Evolutionary conservation across 2,888 invertebrate genomes (phyloP).

Genomic region (Dendrolimus houi): DNA sequence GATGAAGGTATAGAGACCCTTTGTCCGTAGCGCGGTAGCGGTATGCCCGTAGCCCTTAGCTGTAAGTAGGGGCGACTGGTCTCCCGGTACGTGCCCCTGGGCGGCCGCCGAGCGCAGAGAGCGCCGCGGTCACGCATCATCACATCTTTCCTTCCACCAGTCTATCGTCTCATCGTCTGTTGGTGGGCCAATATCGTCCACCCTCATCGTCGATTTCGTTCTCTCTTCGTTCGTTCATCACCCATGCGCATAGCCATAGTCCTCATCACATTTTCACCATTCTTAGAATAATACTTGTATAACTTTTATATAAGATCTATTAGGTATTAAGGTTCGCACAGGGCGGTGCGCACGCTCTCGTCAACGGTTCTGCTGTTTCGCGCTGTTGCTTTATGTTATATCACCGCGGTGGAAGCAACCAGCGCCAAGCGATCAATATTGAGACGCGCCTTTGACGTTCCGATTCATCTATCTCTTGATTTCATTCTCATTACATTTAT

Average conservation of each 20-base stretch:
- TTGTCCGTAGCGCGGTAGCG: slow-evolving; percentile 58
- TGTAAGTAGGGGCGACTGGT: slow-evolving; percentile 52
- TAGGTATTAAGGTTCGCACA: no score
- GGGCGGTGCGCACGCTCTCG: no score
- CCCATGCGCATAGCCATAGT: background rate
- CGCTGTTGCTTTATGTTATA: no score
- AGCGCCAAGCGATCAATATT: background rate
- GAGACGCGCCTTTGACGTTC: background rate
- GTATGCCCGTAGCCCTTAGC: slow-evolving; percentile 56
- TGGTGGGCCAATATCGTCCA: slow-evolving; percentile 11
- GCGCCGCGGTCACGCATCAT: slow-evolving; percentile 15
- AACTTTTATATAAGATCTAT: no score
- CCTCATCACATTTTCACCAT: background rate
- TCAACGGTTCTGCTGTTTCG: no score
- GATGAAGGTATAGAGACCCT: slow-evolving; percentile 65
- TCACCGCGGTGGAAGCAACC: no score
- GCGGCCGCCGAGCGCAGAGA: slow-evolving; percentile 14
- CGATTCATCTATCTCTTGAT: no score
- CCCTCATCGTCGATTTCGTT: slow-evolving; percentile 3
- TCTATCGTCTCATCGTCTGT: slow-evolving; percentile 12
- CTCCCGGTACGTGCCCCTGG: slow-evolving; percentile 48
- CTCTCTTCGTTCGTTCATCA: background rate
- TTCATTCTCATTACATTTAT: no score
- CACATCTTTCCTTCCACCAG: slow-evolving; percentile 19
- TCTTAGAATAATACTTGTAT: background rate